Evolutionary conservation across 2,113 vertebrate genomes (phyloP).

Genomic region (Stercorarius parasiticus): DNA sequence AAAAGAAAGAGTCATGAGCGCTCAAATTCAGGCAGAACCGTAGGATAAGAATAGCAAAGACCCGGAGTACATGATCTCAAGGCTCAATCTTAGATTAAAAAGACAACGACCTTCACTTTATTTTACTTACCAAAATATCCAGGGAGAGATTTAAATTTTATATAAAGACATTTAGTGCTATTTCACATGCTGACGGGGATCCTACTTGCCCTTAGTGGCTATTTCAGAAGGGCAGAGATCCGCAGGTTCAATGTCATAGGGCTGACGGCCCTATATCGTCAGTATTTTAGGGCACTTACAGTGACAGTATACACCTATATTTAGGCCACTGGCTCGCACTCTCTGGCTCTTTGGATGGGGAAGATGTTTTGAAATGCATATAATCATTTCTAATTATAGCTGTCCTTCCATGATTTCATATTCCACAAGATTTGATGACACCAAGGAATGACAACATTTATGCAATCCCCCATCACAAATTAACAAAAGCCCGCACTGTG

Average conservation of each 20-base stretch:
- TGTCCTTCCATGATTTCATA: not conserved
- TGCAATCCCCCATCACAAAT: not conserved
- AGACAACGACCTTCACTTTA: not conserved
- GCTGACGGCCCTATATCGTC: not conserved
- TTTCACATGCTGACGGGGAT: not conserved
- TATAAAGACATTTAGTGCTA: not conserved
- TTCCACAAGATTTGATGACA: not conserved
- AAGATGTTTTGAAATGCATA: not conserved
- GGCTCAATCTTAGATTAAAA: not conserved
- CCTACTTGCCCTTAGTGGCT: not conserved
- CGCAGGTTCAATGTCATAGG: not conserved
- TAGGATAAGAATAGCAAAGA: not conserved
- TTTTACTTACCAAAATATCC: not conserved
- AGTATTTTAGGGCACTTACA: not conserved
- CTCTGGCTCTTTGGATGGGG: not conserved
- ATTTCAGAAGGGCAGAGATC: not conserved
- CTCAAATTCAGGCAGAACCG: not conserved
- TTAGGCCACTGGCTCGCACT: not conserved
- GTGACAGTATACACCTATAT: not conserved
- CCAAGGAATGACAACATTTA: not conserved
- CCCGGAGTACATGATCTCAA: accelerated
- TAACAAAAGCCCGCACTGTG: not conserved
- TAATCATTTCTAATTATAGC: not conserved
- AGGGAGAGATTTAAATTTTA: not conserved
- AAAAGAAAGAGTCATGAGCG: not conserved